Evolutionary conservation across 2,113 vertebrate species (phyloP).

Genomic region (Pachycephala philippinensis): DNA sequence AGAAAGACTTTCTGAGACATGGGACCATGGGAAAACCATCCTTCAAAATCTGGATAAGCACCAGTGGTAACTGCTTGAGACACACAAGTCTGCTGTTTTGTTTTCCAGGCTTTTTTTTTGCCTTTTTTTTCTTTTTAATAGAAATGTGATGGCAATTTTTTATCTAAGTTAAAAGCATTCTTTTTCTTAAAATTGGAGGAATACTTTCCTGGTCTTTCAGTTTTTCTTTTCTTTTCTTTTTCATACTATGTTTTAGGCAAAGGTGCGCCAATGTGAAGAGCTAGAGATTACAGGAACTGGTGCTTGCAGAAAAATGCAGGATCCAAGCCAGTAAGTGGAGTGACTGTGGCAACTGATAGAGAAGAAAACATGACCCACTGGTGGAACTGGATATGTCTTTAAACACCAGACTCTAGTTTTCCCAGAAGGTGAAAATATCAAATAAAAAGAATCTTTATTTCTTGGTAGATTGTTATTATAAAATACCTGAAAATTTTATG

Average conservation of each 20-base stretch:
- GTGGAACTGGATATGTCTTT: neutral
- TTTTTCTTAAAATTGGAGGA: neutral
- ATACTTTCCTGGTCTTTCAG: neutral
- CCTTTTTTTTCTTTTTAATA: neutral
- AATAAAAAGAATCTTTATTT: neutral
- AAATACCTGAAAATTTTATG: neutral
- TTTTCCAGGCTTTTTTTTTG: neutral
- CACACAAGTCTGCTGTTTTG: neutral
- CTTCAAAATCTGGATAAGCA: neutral
- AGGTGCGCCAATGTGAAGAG: neutral
- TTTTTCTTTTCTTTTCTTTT: neutral
- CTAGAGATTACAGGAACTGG: neutral
- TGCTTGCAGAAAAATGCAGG: neutral
- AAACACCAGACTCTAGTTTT: neutral
- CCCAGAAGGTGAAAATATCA: neutral
- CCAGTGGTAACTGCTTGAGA: neutral
- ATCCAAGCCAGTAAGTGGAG: neutral
- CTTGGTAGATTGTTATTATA: neutral
- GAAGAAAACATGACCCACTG: neutral
- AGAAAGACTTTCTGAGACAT: neutral
- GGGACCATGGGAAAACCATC: neutral
- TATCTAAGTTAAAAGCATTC: neutral
- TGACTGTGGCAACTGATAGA: neutral
- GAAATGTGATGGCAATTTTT: neutral
- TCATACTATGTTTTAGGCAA: neutral